Percentiles rank a stretch among this genome's conserved stretches.
Conservation (phyloP, 2,113 vertebrate species). For the Paradisaea rubra region DNA sequence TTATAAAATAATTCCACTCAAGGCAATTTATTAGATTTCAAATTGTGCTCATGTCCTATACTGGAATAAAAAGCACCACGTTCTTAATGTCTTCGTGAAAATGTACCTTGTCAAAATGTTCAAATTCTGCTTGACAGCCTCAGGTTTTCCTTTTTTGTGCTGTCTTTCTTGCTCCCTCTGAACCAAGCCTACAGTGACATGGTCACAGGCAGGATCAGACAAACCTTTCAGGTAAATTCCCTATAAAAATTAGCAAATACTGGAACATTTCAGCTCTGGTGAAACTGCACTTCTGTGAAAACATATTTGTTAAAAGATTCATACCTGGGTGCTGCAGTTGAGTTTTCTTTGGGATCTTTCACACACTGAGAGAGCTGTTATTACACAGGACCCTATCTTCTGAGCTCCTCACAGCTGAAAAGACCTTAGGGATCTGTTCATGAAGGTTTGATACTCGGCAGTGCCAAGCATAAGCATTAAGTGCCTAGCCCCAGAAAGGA, state of each 20-base stretch:
- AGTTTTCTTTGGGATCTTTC: neutral
- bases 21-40: neutral
- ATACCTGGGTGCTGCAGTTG: neutral
- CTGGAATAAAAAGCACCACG: neutral
- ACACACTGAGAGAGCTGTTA: neutral
- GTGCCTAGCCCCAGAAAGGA: conserved; percentile 50
- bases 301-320: neutral
- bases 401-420: neutral
- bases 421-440: neutral
- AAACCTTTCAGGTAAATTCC: neutral
- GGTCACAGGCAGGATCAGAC: neutral
- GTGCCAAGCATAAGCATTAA: neutral
- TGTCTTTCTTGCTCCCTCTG: neutral
- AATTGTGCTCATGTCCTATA: neutral
- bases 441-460: neutral
- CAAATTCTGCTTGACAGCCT: neutral
- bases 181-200: neutral
- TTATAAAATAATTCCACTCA: neutral
- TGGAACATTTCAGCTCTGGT: neutral
- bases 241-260: neutral
- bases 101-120: neutral
- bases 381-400: neutral
- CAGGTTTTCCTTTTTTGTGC: neutral
- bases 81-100: neutral
- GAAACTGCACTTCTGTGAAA: neutral